Evolutionary conservation across 2,113 vertebrate species (phyloP).

Genomic region (Progne subis): DNA sequence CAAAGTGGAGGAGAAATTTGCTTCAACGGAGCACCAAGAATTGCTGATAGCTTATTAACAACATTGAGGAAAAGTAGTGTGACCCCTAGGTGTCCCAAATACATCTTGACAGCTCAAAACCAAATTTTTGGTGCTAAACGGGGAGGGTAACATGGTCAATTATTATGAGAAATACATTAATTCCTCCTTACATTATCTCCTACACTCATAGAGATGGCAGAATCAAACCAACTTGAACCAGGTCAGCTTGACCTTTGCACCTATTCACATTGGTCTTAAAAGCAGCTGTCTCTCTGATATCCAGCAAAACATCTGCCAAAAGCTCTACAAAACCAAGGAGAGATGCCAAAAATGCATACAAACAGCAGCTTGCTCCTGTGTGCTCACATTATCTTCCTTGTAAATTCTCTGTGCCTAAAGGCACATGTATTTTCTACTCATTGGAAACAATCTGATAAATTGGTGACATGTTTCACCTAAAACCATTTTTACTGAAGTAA

Average conservation of each 20-base stretch:
- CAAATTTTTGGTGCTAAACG: not conserved
- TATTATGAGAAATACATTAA: not conserved
- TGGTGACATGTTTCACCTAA: not conserved
- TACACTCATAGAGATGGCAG: not conserved
- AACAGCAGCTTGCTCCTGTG: not conserved
- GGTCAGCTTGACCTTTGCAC: not conserved
- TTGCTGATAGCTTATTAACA: not conserved
- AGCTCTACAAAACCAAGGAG: not conserved
- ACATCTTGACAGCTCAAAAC: not conserved
- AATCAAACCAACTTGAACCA: not conserved
- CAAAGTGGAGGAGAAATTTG: not conserved
- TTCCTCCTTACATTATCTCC: not conserved
- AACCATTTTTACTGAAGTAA: not conserved
- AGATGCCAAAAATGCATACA: not conserved
- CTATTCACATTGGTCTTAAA: not conserved
- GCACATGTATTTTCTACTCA: not conserved
- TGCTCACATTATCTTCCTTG: not conserved
- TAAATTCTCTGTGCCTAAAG: not conserved
- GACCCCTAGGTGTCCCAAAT: not conserved
- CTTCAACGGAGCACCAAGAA: not conserved
- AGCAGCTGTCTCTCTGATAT: not conserved
- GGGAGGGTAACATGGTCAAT: not conserved
- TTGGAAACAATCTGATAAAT: not conserved
- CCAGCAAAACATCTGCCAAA: slow-evolving; percentile 1
- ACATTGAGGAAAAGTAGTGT: not conserved